Base-by-base conservation (phyloP, 2,113 vertebrate genomes). In the Apteryx owenii region DNA sequence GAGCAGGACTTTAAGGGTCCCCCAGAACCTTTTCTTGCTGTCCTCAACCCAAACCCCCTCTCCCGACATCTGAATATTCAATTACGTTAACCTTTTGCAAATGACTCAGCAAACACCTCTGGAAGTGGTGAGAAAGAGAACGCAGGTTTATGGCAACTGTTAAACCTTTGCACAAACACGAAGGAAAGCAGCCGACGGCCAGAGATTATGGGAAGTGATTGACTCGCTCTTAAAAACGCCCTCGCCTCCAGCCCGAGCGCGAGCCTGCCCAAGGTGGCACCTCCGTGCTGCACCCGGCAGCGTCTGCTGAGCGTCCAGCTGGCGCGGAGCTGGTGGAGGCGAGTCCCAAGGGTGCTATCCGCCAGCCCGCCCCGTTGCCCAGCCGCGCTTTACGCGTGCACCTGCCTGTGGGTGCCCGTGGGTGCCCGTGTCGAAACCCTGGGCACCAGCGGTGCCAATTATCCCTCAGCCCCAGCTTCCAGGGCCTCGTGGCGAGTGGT, bases 231-330 rank as follows among this genome's bases (percentile, higher is more conserved):
- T 21, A 25, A 71, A 0, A 3, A 28, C 17, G 56, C 31, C 61
- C 23, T 17, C 17, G 20, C 28, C 53, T 61, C 42, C 16, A 4
- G 36, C 46, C 58, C n/a, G 42, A 54, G 7, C 2, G 1, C 12
- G 33, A 78, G 16, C 36, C 42, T 65, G 36, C 42, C 44, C 44
- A 51, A n/a, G n/a, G 18, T 42, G 20, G 44, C 33, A 61, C 42
- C 33, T 31, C 68, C 33, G 46, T 15, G 4, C 53, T 36, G 31
- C 60, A 33, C 33, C 31, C 61, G 81, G 42, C 21, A 15, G 64
- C 8, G 12, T 22, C 61, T 0, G 2, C 25, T 28, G 23, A 2
- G 0, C 4, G 1, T 26, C 16, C 61, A 62, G 12, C 5, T 0
- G 2, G 10, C 50, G 29, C 36, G 66, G 54, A 53, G 33, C 62